A percentile compares a stretch with the other conserved stretches of the same genome.
Evolutionary conservation across 30 jellyfish, hydroid and myxozoan species (phyloP).

Genomic region (Cassiopea xamachana): DNA sequence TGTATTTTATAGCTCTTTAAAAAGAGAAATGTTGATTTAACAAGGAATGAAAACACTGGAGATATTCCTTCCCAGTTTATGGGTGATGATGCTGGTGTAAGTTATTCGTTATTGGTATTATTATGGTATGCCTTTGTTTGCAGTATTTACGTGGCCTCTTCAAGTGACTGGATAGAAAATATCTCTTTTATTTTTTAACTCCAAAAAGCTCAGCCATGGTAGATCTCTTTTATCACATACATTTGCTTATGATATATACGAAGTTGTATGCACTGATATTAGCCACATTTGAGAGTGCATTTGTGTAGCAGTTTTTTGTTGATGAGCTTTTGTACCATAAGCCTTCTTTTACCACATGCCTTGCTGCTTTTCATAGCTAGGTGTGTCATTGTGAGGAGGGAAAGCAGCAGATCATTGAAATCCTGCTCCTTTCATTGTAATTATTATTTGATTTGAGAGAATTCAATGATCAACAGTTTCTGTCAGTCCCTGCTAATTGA

Average conservation of each 20-base stretch:
- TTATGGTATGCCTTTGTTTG: not conserved
- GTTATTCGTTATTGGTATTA: conserved; percentile 3
- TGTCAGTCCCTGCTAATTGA: not conserved
- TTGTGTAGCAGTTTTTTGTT: too few relatives aligned
- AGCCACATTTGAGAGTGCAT: too few relatives aligned
- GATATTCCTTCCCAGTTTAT: conserved; percentile 28
- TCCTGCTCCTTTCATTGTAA: not conserved
- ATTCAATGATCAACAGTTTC: conserved; percentile 15
- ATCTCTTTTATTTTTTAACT: too few relatives aligned
- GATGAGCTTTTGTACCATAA: not conserved
- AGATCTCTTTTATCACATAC: too few relatives aligned
- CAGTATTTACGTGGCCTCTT: too few relatives aligned
- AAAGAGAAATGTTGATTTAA: conserved; percentile 75
- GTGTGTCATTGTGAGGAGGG: conserved; percentile 66
- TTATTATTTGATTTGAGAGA: conserved; percentile 2
- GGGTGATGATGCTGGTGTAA: conserved; percentile 72
- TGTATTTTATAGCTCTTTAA: conserved; percentile 59
- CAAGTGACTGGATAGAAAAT: too few relatives aligned
- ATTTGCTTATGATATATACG: too few relatives aligned
- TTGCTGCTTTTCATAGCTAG: conserved; percentile 14
- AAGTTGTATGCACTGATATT: too few relatives aligned
- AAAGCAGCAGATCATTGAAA: not conserved
- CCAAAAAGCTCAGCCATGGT: too few relatives aligned
- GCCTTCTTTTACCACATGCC: conserved; percentile 55
- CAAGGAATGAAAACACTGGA: conserved; percentile 27